Percentiles rank a stretch among this genome's conserved stretches.
These are phyloP conservation scores for Pharmacophagus antenor DNA, from an alignment of 2,888 invertebrate genomes.

Conservation along the genomic window DNA sequence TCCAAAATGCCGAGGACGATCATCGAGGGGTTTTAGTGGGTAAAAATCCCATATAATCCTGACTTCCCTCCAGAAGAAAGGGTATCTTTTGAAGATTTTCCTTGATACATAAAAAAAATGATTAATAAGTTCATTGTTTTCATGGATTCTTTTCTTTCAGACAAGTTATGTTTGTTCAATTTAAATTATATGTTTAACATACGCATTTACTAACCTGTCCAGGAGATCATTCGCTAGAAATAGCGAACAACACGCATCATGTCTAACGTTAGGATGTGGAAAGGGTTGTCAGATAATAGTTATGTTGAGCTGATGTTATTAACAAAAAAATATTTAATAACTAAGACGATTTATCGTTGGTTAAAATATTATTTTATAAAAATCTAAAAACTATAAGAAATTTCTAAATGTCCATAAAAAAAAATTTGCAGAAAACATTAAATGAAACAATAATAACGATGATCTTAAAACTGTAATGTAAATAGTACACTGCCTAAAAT, in stretches of 20 bases:
- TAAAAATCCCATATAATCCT: no score
- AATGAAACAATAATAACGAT: no score
- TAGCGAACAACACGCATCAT: slow-evolving; percentile 48
- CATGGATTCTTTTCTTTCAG: neutral
- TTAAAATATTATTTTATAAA: no score
- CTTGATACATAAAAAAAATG: no score
- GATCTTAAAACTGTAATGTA: no score
- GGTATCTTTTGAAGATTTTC: no score
- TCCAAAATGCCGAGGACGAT: no score
- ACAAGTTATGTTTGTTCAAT: neutral
- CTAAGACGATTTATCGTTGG: no score
- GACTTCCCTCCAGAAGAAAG: no score
- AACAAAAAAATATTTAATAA: neutral
- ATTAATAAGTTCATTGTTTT: neutral
- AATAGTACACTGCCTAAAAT: no score
- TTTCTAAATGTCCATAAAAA: neutral
- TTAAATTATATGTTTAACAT: neutral
- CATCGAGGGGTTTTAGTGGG: no score
- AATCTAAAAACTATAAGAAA: no score
- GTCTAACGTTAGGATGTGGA: slow-evolving; percentile 16
- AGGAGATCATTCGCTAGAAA: slow-evolving; percentile 49
- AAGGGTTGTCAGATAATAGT: slow-evolving; percentile 9
- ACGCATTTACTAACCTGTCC: slow-evolving; percentile 31
- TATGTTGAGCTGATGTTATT: neutral
- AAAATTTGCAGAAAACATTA: neutral